These are phyloP conservation scores for Crocuta crocuta DNA, from an alignment of 2,113 vertebrate species.

Conservation along the genomic window DNA sequence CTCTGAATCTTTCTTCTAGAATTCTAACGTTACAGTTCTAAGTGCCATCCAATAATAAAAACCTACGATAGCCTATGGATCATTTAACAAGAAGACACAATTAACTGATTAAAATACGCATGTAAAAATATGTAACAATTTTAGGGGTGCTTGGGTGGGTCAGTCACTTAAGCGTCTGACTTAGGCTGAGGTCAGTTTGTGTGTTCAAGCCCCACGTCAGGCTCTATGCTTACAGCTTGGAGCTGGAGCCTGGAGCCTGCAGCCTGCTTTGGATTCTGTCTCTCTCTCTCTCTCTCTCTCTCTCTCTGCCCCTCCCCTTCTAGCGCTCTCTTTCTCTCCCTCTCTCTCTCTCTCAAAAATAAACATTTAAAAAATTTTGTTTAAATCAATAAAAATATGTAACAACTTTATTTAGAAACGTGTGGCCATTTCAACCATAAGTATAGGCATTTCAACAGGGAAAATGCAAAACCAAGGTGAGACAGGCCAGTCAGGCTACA, in stretches of 20 bases:
- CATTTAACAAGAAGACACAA: slow-evolving; percentile 8
- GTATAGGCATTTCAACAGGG: neutral
- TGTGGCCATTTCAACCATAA: neutral
- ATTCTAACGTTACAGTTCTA: neutral
- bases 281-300: too few relatives aligned
- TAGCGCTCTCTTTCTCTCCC: too few relatives aligned
- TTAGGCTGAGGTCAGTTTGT: too few relatives aligned
- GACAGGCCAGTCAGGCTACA: neutral
- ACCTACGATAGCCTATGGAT: neutral
- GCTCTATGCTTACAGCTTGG: too few relatives aligned
- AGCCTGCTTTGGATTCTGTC: too few relatives aligned
- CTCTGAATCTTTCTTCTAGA: neutral
- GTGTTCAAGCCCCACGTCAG: too few relatives aligned
- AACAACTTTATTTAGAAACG: slow-evolving; percentile 32
- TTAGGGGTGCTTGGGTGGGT: neutral
- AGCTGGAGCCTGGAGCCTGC: too few relatives aligned
- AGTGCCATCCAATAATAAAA: neutral
- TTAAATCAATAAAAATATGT: neutral
- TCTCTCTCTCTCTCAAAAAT: too few relatives aligned
- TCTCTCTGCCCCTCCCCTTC: too few relatives aligned
- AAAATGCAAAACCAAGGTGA: neutral
- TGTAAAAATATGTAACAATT: neutral
- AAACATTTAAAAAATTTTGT: too few relatives aligned
- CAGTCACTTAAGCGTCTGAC: too few relatives aligned
- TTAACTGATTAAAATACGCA: slow-evolving; percentile 12